Conservation (phyloP, 2,888 invertebrate species). For the Paralinhomoeus sp. region DNA sequence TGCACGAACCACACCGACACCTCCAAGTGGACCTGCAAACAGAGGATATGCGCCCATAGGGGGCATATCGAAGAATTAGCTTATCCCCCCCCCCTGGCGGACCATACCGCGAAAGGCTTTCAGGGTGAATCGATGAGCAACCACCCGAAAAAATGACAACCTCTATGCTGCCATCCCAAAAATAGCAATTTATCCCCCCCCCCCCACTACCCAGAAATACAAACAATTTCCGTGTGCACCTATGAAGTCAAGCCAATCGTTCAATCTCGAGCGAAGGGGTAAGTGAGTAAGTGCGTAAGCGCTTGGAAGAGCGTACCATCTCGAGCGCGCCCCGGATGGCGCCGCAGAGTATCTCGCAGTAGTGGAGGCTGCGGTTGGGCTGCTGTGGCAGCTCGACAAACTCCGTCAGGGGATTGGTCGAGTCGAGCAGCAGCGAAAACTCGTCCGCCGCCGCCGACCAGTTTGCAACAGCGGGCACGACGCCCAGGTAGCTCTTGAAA, state of each 20-base stretch:
- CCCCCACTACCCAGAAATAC: too few relatives aligned
- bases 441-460: constrained; percentile 87
- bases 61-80: background rate
- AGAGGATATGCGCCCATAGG: too few relatives aligned
- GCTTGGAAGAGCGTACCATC: constrained; percentile 74
- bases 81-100: too few relatives aligned
- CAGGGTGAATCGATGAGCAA: too few relatives aligned
- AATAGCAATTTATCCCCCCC: too few relatives aligned
- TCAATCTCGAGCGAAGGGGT: too few relatives aligned
- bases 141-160: too few relatives aligned
- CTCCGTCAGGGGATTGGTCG: constrained; percentile 70
- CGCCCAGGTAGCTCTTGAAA: constrained; percentile 60
- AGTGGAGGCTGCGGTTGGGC: constrained; percentile 42
- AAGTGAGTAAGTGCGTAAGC: too few relatives aligned
- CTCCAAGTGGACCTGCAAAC: constrained; percentile 59
- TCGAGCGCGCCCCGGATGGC: constrained; percentile 67
- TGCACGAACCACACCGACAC: constrained; percentile 78
- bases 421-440: constrained; percentile 79
- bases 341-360: constrained; percentile 51
- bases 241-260: too few relatives aligned
- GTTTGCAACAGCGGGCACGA: constrained; percentile 71
- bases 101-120: too few relatives aligned
- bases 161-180: too few relatives aligned
- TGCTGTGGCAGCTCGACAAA: constrained; percentile 75
- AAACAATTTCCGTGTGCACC: too few relatives aligned